phyloP scores from a whole-genome alignment of 2,113 vertebrate genomes.

The Pterocles orientalis region DNA sequence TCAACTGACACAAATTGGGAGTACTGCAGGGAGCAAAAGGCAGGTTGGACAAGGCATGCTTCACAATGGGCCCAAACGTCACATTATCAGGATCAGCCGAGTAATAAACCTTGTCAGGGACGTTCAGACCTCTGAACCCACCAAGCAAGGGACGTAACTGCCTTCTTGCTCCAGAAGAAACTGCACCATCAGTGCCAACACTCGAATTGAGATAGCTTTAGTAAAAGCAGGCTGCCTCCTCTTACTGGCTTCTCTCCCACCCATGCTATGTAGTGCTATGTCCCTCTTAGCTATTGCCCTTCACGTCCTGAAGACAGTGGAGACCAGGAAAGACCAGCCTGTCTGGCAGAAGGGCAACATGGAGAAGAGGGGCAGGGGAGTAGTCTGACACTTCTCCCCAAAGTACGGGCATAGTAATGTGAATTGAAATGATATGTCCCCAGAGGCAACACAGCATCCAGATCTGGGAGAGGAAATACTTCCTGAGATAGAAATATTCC shows the following conservation, averaged over 20 bases:
- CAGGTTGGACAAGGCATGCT: neutral
- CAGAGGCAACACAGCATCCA: neutral
- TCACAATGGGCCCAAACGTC: neutral
- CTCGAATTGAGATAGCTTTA: neutral
- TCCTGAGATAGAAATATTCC: neutral
- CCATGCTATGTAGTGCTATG: neutral
- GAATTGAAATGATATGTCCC: neutral
- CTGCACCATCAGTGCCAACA: neutral
- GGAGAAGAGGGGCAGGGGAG: neutral
- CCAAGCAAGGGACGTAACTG: neutral
- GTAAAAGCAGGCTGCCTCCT: neutral
- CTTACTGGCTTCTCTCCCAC: neutral
- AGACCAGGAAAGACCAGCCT: neutral
- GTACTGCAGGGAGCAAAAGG: neutral
- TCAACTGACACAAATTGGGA: constrained; percentile 48
- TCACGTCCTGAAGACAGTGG: neutral
- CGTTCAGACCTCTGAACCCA: neutral
- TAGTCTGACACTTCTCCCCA: neutral
- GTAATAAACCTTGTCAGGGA: neutral
- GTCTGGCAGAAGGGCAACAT: neutral
- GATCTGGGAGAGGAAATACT: neutral
- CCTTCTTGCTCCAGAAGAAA: neutral
- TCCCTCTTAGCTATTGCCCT: neutral
- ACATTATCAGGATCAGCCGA: neutral
- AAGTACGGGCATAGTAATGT: neutral